Conservation (phyloP, 2,888 invertebrate species). For the Fabriciana adippe region DNA sequence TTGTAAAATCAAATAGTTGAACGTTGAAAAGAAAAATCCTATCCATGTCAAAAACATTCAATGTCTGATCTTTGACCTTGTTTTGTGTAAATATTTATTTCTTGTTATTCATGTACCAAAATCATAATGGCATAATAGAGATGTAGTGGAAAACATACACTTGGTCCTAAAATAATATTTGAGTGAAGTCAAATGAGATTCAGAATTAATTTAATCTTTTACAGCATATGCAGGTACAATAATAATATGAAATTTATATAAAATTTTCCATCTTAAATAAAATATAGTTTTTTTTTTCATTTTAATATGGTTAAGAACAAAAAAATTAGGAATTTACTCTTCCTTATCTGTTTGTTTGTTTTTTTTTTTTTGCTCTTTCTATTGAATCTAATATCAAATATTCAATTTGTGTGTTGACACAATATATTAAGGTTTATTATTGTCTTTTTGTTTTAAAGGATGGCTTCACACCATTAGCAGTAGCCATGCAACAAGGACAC, state of each 20-base stretch:
- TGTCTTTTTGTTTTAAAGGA: slow-evolving; percentile 83
- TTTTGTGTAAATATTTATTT: background rate
- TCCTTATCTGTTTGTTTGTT: too few species aligned
- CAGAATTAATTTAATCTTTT: background rate
- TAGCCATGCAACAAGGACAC: slow-evolving; percentile 99
- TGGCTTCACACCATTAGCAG: slow-evolving; percentile 98
- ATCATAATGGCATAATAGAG: too few species aligned
- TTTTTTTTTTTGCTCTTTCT: background rate
- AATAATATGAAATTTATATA: too few species aligned
- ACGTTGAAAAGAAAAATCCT: background rate
- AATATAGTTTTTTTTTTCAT: too few species aligned
- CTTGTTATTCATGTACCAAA: too few species aligned
- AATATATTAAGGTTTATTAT: background rate
- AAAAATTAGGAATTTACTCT: too few species aligned
- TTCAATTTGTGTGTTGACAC: background rate
- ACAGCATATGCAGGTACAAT: background rate
- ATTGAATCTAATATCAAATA: too few species aligned
- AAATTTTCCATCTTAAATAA: too few species aligned
- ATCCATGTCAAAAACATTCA: background rate
- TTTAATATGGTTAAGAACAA: too few species aligned
- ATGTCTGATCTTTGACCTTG: background rate
- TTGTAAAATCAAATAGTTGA: background rate
- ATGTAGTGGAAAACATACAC: background rate
- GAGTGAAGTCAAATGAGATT: background rate
- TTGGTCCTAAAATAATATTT: background rate